These are phyloP conservation scores for Halichondria panicea DNA, from an alignment of 37 sponge, comb jelly and placozoan species.

Conservation along the genomic window DNA sequence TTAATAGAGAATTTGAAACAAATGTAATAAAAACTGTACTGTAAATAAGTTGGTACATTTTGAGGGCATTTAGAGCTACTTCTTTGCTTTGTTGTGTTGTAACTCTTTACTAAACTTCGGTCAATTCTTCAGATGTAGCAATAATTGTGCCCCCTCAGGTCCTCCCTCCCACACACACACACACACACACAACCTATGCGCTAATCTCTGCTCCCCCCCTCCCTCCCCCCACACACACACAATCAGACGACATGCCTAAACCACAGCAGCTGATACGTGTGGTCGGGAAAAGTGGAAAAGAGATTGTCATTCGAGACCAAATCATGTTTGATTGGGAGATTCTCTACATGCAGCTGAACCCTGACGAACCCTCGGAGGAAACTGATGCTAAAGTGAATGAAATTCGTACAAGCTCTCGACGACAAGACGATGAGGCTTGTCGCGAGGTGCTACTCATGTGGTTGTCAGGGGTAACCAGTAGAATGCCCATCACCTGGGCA, in stretches of 20 bases:
- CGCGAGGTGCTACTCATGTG: conserved; percentile 11
- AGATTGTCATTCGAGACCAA: conserved; percentile 7
- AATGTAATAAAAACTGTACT: no score
- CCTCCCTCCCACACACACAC: no score
- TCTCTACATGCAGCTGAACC: not conserved
- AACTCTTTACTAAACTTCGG: no score
- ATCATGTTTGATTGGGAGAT: conserved; percentile 2
- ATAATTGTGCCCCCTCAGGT: no score
- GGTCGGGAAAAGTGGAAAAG: conserved; percentile 1
- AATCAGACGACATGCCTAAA: conserved; percentile 17
- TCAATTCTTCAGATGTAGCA: no score
- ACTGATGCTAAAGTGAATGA: not conserved
- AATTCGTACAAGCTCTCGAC: not conserved
- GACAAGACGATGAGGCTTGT: not conserved
- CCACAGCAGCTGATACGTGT: conserved; percentile 1
- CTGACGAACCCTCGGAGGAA: not conserved
- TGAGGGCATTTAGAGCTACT: not conserved
- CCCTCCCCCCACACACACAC: no score
- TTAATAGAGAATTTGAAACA: no score
- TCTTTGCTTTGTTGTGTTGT: no score
- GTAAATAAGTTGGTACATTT: not conserved
- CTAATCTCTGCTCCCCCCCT: not conserved
- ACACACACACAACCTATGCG: not conserved
- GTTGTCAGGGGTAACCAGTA: not conserved
- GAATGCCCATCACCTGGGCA: conserved; percentile 5